Conservation (phyloP, 2,888 invertebrate species). For the Mesorhabditis belari region DNA sequence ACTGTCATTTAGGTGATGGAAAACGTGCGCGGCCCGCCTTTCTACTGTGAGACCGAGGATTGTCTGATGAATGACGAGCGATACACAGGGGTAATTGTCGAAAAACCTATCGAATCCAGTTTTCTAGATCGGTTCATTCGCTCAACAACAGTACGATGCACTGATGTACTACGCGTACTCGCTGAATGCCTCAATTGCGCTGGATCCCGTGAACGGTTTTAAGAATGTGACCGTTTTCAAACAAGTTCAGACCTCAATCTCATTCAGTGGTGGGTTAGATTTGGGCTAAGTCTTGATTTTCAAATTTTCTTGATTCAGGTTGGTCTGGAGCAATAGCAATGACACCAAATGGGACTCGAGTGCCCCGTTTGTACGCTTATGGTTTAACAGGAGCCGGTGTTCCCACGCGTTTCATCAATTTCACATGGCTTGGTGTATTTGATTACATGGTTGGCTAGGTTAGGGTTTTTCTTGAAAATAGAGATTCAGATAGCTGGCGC, state of each 20-base stretch:
- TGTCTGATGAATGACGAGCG: neutral
- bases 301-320: neutral
- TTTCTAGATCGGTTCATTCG: slow-evolving; percentile 10
- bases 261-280: neutral
- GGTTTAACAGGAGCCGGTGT: neutral
- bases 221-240: slow-evolving; percentile 6
- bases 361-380: neutral
- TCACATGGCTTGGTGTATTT: neutral
- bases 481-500: neutral
- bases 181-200: slow-evolving; percentile 10
- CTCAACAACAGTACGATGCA: slow-evolving; percentile 18
- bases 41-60: neutral
- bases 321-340: neutral
- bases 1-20: neutral
- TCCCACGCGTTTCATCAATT: neutral
- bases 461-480: neutral
- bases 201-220: slow-evolving; percentile 1
- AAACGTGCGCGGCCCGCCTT: neutral
- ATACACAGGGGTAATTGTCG: neutral
- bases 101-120: neutral
- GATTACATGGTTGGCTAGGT: neutral
- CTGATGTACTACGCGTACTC: slow-evolving; percentile 19
- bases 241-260: neutral
- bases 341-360: neutral
- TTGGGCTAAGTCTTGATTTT: neutral